A percentile compares a stretch with the other conserved stretches of the same genome.
Evolutionary conservation across 1,140 invertebrate species (phyloP).

Genomic region (Camponotus pennsylvanicus): DNA sequence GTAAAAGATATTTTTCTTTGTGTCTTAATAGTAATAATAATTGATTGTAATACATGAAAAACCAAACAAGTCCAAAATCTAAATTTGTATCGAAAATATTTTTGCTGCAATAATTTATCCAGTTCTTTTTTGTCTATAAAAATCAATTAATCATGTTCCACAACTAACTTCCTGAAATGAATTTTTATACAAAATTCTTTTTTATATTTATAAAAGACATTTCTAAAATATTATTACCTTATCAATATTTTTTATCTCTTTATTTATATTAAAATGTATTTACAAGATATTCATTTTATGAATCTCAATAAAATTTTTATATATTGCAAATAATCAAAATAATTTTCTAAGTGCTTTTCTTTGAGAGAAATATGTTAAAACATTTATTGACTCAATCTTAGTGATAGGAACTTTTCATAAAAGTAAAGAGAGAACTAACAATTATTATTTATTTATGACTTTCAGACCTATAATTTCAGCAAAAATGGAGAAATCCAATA

Average conservation of each 20-base stretch:
- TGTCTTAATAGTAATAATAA: background rate
- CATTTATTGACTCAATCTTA: background rate
- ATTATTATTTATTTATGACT: constrained; percentile 26
- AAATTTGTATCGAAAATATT: background rate
- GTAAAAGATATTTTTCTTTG: background rate
- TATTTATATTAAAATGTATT: background rate
- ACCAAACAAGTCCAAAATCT: background rate
- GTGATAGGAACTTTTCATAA: background rate
- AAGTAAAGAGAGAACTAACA: background rate
- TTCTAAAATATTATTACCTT: background rate
- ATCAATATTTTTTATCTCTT: background rate
- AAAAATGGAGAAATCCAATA: constrained; percentile 69
- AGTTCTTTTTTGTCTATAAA: background rate
- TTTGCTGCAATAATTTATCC: background rate
- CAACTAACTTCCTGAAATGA: background rate
- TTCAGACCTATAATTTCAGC: constrained; percentile 51
- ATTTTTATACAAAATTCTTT: background rate
- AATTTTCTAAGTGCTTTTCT: background rate
- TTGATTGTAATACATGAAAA: too few relatives aligned
- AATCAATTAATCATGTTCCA: background rate
- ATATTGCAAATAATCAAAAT: too few relatives aligned
- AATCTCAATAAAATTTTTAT: background rate
- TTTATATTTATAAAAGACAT: background rate
- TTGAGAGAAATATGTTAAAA: background rate
- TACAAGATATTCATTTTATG: background rate